A percentile compares a stretch with the other conserved stretches of the same genome.
Conservation (phyloP, 2,113 vertebrate genomes). For the Hirundichthys speculiger region DNA sequence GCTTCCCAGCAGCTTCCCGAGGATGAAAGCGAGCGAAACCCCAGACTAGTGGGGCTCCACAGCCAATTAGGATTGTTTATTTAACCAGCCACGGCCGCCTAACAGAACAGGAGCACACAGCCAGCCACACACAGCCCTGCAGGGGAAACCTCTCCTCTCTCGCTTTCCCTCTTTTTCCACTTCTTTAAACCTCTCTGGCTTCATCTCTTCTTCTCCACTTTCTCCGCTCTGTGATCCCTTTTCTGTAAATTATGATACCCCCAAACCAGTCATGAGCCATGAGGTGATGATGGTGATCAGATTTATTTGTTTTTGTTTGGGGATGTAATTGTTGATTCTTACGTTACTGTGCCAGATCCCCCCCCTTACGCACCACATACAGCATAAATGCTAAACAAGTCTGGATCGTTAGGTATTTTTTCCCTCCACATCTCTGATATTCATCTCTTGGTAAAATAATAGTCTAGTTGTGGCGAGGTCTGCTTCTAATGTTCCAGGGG, state of each 20-base stretch:
- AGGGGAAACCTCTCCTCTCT: slow-evolving; percentile 76
- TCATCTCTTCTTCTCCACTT: slow-evolving; percentile 10
- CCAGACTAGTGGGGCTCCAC: slow-evolving; percentile 92
- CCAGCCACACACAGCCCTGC: slow-evolving; percentile 80
- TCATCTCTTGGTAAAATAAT: slow-evolving; percentile 58
- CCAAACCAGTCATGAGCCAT: slow-evolving; percentile 20
- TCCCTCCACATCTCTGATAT: slow-evolving; percentile 26
- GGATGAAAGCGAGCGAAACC: slow-evolving; percentile 82
- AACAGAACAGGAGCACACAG: slow-evolving; percentile 76
- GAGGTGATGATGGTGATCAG: slow-evolving; percentile 33
- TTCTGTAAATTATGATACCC: slow-evolving; percentile 27
- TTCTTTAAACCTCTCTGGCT: slow-evolving; percentile 46
- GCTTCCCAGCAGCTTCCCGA: slow-evolving; percentile 79
- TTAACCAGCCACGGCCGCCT: slow-evolving; percentile 80
- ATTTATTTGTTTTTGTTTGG: slow-evolving; percentile 38
- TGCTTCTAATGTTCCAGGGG: slow-evolving; percentile 57
- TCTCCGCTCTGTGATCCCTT: slow-evolving; percentile 27
- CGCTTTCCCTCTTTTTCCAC: slow-evolving; percentile 61
- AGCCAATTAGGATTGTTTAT: slow-evolving; percentile 93
- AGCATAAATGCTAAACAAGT: slow-evolving; percentile 18
- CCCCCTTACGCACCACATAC: slow-evolving; percentile 4
- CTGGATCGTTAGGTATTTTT: slow-evolving; percentile 26
- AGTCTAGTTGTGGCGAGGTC: slow-evolving; percentile 49
- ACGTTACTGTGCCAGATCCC: slow-evolving; percentile 14
- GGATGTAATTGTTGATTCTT: slow-evolving; percentile 36